Evolutionary conservation across 2,888 invertebrate genomes (phyloP).

Genomic region (Gordius sp.): DNA sequence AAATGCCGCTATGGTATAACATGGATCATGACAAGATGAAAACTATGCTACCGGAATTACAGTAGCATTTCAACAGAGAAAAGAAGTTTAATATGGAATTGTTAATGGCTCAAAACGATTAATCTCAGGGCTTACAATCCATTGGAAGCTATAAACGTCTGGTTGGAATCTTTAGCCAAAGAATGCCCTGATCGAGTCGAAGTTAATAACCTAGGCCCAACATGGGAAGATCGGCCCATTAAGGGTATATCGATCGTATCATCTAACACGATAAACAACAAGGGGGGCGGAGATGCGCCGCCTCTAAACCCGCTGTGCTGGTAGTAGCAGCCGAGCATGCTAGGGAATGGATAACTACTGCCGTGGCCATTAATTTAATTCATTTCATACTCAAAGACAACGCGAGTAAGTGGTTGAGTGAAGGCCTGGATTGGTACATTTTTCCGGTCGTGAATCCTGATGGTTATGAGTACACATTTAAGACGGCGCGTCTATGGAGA

Average conservation of each 20-base stretch:
- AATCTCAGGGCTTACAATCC: not conserved
- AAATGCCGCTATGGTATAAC: too few relatives aligned
- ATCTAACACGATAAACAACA: too few relatives aligned
- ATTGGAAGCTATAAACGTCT: not conserved
- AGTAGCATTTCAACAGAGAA: not conserved
- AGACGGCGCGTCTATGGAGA: not conserved
- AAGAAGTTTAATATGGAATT: not conserved
- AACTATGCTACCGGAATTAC: not conserved
- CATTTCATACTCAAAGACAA: not conserved
- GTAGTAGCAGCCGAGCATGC: slow-evolving; percentile 12
- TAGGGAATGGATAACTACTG: slow-evolving; percentile 6
- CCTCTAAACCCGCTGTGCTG: too few relatives aligned
- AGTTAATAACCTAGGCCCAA: not conserved
- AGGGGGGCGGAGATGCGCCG: too few relatives aligned
- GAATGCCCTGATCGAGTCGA: not conserved
- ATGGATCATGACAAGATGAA: not conserved
- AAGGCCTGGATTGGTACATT: not conserved
- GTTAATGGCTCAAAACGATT: not conserved
- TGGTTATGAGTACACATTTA: slow-evolving; percentile 12
- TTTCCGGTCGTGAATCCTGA: not conserved
- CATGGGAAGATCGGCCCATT: slow-evolving; percentile 6
- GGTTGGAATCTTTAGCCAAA: not conserved
- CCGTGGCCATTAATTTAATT: slow-evolving; percentile 5
- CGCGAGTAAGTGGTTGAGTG: not conserved
- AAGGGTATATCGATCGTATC: too few relatives aligned